Percentiles rank a stretch among this genome's conserved stretches.
Evolutionary conservation across 2,888 invertebrate genomes (phyloP).

Genomic region (Oscheius sp.): DNA sequence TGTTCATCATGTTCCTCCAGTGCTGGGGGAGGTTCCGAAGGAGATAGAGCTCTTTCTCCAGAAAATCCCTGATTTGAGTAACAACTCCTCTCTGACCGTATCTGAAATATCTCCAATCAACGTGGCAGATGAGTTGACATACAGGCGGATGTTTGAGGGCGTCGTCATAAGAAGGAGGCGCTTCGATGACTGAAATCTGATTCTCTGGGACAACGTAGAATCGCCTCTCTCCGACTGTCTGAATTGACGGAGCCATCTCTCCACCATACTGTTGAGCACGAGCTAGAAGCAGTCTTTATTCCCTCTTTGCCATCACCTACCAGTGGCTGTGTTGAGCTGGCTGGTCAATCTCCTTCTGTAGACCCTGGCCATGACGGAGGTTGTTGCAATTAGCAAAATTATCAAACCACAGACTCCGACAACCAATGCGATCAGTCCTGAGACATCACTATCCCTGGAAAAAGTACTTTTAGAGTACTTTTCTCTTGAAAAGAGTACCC

Average conservation of each 20-base stretch:
- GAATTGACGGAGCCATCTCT: slow-evolving; percentile 53
- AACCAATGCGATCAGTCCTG: slow-evolving; percentile 44
- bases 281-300: background rate
- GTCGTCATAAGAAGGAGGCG: slow-evolving; percentile 70
- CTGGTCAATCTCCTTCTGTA: slow-evolving; percentile 27
- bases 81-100: slow-evolving; percentile 21
- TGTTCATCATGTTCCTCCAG: slow-evolving; percentile 12
- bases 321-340: slow-evolving; percentile 8
- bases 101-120: background rate
- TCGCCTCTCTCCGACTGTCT: slow-evolving; percentile 67
- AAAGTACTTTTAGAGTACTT: background rate
- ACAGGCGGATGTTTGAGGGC: slow-evolving; percentile 67
- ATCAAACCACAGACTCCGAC: slow-evolving; percentile 44
- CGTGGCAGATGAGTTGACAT: background rate
- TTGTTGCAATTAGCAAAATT: slow-evolving; percentile 37
- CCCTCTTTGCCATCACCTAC: background rate
- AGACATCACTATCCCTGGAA: slow-evolving; percentile 41
- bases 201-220: slow-evolving; percentile 67
- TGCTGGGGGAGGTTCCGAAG: slow-evolving; percentile 32
- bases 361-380: slow-evolving; percentile 32
- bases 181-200: slow-evolving; percentile 66
- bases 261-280: slow-evolving; percentile 12
- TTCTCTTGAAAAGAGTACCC: background rate
- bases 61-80: slow-evolving; percentile 15
- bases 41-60: slow-evolving; percentile 23